phyloP scores from a whole-genome alignment of 2,888 invertebrate genomes.

The Blera fallax region DNA sequence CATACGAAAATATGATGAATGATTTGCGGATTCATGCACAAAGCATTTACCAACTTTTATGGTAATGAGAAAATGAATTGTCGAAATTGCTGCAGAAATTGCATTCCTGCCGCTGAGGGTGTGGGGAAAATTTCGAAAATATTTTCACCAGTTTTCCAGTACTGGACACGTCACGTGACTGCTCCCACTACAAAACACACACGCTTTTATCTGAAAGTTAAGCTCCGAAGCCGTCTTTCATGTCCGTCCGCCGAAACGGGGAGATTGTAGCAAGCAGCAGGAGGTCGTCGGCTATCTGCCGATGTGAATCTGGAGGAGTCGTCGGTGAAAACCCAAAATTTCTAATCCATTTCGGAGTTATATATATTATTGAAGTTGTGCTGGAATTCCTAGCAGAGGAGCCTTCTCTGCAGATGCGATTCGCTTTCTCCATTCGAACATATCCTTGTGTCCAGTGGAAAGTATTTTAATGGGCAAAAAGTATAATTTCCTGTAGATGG shows the following conservation, averaged over 20 bases:
- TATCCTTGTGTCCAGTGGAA: slow-evolving; percentile 13
- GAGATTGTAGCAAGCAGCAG: neutral
- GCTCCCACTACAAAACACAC: neutral
- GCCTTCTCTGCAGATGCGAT: slow-evolving; percentile 12
- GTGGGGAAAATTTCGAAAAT: neutral
- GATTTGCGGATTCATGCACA: slow-evolving; percentile 7
- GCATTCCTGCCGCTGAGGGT: neutral
- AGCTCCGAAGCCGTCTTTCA: slow-evolving; percentile 16
- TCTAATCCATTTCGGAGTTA: slow-evolving; percentile 55
- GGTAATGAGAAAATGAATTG: slow-evolving; percentile 44
- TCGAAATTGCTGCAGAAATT: slow-evolving; percentile 24
- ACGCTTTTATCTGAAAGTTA: slow-evolving; percentile 13
- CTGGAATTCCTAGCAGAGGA: slow-evolving; percentile 2
- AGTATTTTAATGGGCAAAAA: slow-evolving; percentile 68
- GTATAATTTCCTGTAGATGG: slow-evolving; percentile 63
- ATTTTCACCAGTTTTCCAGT: neutral
- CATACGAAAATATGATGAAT: slow-evolving; percentile 26
- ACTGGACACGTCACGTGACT: neutral
- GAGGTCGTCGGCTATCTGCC: slow-evolving; percentile 5
- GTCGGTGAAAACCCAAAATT: slow-evolving; percentile 3
- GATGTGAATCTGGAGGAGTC: slow-evolving; percentile 8
- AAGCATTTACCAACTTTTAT: slow-evolving; percentile 25
- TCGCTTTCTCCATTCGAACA: neutral
- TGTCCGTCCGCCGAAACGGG: neutral
- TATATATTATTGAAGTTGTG: slow-evolving; percentile 40